Evolutionary conservation across 1,140 invertebrate species (phyloP), one percentile per base, ranked within the genome.

Genomic region (Zaprionus gabonicus): DNA sequence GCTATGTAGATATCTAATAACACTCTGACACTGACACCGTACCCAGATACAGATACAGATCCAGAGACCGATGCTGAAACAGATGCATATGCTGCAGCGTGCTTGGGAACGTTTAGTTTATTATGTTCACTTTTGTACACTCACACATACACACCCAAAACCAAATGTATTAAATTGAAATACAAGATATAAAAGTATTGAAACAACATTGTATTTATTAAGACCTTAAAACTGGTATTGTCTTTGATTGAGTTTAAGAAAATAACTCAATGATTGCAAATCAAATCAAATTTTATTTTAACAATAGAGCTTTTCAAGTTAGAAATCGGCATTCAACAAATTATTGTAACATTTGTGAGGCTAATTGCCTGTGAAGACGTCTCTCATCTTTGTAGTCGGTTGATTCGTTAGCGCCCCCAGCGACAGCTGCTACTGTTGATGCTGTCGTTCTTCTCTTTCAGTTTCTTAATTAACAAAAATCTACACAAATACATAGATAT

Each of bases 51-150:
- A 71, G 62, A 55, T 44, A 46, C 20, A 20, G 20, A 20, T 20
- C n/a, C n/a, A n/a, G n/a, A n/a, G n/a, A 20, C 49, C 9, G 46
- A 36, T 38, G 31, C 4, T n/a, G 41, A 17, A 17, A 17, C n/a
- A 46, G 41, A 46, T 46, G n/a, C 15, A 17, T n/a, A 44, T 44
- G 41, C 41, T 36, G 15, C 59, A 71, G 73, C 66, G 67, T 70
- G 51, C 28, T 17, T 31, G 59, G 55, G 65, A 56, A 87, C 81
- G 78, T 81, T 88, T 66, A 79, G 83, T 88, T 88, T 87, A 83
- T 88, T 87, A 81, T 88, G 84, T 84, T 84, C 81, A 84, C 55
- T 87, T 84, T 87, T 88, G 74, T 88, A 88, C 78, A 84, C 73
- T 71, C 51, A 31, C 55, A 60, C 72, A 44, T 25, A 60, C 44